These are phyloP conservation scores for Bryconaethiops microstoma DNA, from an alignment of 2,797 vertebrate genomes.

Conservation along the genomic window DNA sequence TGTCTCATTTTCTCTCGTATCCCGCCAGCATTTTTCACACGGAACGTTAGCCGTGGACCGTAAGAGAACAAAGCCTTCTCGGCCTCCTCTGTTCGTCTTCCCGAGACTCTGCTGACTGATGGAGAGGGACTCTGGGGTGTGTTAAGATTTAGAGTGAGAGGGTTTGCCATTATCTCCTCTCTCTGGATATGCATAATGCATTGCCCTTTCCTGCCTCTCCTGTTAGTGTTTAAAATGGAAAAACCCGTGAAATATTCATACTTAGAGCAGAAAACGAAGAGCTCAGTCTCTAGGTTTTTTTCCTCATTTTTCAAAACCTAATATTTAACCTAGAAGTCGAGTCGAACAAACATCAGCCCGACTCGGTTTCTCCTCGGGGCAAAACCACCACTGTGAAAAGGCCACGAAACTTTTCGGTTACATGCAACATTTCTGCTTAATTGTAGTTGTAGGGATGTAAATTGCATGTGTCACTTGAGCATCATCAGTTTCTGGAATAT, in stretches of 20 bases:
- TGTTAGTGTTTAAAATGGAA: conserved; percentile 38
- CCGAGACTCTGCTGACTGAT: conserved; percentile 18
- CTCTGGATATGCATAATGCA: conserved; percentile 48
- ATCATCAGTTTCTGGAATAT: no score
- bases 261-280: conserved; percentile 19
- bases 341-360: no score
- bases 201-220: conserved; percentile 31
- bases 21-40: not conserved
- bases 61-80: not conserved
- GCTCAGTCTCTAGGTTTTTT: not conserved
- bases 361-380: no score
- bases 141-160: conserved; percentile 16
- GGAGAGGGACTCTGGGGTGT: conserved; percentile 14
- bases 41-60: not conserved
- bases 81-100: not conserved
- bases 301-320: conserved; percentile 19
- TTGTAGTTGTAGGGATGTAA: no score
- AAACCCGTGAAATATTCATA: conserved; percentile 57
- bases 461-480: no score
- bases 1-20: conserved; percentile 14
- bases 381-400: no score
- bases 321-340: conserved; percentile 28
- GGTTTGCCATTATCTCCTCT: conserved; percentile 42
- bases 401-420: no score
- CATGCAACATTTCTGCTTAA: no score